phyloP scores from a whole-genome alignment of 2,113 vertebrate genomes.

The Chrysemys picta region DNA sequence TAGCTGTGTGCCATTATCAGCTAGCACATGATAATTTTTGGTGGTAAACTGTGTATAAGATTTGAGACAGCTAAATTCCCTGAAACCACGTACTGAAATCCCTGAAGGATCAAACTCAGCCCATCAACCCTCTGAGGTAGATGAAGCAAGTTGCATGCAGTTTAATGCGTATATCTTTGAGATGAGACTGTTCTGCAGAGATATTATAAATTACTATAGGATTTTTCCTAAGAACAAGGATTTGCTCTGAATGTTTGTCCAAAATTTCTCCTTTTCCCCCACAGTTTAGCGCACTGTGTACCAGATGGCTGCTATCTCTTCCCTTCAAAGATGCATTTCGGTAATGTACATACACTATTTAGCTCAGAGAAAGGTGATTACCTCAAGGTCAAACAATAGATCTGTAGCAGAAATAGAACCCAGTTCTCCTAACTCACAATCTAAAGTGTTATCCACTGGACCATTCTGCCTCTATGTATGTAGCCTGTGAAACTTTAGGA shows the following conservation, averaged over 20 bases:
- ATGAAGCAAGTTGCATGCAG: not conserved
- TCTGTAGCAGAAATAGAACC: not conserved
- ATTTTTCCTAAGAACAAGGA: not conserved
- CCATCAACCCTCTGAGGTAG: not conserved
- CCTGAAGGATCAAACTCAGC: not conserved
- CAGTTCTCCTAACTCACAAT: not conserved
- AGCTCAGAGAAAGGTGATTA: not conserved
- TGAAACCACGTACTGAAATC: not conserved
- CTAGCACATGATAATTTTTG: conserved; percentile 29
- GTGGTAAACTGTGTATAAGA: conserved; percentile 6
- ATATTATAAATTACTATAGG: not conserved
- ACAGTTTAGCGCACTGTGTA: accelerated
- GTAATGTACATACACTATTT: not conserved
- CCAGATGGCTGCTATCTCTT: not conserved
- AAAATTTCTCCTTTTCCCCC: conserved; percentile 16
- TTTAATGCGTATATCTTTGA: not conserved
- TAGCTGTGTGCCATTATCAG: not conserved
- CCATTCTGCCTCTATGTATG: not conserved
- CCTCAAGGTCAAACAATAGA: not conserved
- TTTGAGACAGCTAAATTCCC: not conserved
- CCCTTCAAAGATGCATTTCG: conserved; percentile 5
- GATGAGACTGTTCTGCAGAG: not conserved
- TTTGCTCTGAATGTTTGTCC: not conserved
- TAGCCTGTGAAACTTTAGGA: not conserved
- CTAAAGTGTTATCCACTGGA: not conserved